phyloP scores from a whole-genome alignment of 2,113 vertebrate genomes.

The Saguinus imperator region DNA sequence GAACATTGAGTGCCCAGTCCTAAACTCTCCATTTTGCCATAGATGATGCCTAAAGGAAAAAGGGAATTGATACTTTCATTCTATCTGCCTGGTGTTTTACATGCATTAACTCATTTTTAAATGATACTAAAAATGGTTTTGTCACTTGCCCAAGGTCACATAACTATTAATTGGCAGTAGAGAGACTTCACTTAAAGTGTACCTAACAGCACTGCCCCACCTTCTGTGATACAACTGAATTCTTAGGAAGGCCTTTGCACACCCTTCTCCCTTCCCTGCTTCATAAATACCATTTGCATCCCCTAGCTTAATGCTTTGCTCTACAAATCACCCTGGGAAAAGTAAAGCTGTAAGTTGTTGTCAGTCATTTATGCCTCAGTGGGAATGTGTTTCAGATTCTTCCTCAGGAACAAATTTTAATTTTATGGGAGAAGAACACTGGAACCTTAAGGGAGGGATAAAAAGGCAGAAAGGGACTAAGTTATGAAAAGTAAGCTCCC shows the following conservation, averaged over 20 bases:
- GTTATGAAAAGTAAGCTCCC: background rate
- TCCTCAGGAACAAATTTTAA: slow-evolving; percentile 46
- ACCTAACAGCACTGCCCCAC: background rate
- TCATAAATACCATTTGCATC: slow-evolving; percentile 30
- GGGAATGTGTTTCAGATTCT: slow-evolving; percentile 51
- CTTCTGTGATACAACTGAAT: background rate
- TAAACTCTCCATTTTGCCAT: slow-evolving; percentile 7
- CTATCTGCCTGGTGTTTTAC: background rate
- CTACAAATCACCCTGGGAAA: slow-evolving; percentile 6
- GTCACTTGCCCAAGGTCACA: background rate
- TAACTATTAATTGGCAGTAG: background rate
- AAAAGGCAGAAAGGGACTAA: background rate
- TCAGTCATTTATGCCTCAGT: slow-evolving; percentile 55
- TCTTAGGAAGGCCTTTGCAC: background rate
- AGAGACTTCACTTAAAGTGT: background rate
- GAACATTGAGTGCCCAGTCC: background rate
- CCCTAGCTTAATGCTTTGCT: slow-evolving; percentile 44
- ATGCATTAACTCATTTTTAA: slow-evolving; percentile 12
- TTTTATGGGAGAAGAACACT: slow-evolving; percentile 47
- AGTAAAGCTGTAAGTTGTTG: slow-evolving; percentile 54
- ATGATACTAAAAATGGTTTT: slow-evolving; percentile 9
- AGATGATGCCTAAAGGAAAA: background rate
- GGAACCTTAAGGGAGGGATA: background rate
- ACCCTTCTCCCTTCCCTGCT: background rate
- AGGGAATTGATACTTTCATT: background rate